Percentiles rank a stretch among this genome's conserved stretches.
Evolutionary conservation across 2,797 vertebrate genomes (phyloP).

Genomic region (Argyrosomus regius): DNA sequence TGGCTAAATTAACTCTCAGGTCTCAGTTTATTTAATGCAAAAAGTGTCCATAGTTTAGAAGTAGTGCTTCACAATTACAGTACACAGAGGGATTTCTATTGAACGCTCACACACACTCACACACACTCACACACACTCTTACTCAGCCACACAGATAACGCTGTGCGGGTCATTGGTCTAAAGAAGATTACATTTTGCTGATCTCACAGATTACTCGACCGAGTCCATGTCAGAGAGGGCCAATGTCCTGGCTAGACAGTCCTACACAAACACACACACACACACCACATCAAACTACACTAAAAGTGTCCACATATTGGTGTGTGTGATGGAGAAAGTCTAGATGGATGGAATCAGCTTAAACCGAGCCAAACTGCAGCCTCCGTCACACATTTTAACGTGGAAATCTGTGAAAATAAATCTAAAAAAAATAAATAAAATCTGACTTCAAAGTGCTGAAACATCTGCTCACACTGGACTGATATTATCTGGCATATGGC

Average conservation of each 20-base stretch:
- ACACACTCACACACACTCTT: slow-evolving; percentile 10
- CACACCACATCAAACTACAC: not conserved
- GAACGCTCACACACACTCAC: slow-evolving; percentile 21
- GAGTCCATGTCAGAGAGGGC: slow-evolving; percentile 58
- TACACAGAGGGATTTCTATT: slow-evolving; percentile 25
- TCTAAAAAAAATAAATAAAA: not conserved
- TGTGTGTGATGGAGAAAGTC: not conserved
- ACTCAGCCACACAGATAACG: slow-evolving; percentile 44
- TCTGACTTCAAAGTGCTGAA: not conserved
- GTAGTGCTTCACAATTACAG: slow-evolving; percentile 1
- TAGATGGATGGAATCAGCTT: not conserved
- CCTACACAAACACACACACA: slow-evolving; percentile 1
- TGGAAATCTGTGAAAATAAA: slow-evolving; percentile 1
- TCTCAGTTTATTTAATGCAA: not conserved
- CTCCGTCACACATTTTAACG: not conserved
- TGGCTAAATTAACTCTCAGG: not conserved
- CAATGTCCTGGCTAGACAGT: slow-evolving; percentile 36
- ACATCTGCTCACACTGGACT: not conserved
- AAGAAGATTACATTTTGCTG: slow-evolving; percentile 86
- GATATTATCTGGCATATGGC: slow-evolving; percentile 1
- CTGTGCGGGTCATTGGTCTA: slow-evolving; percentile 65
- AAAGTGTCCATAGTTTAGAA: not conserved
- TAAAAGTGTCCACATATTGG: not conserved
- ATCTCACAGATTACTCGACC: slow-evolving; percentile 79
- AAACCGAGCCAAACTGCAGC: not conserved